phyloP scores from a whole-genome alignment of 2,797 vertebrate genomes.

The Anguilla pacifica region DNA sequence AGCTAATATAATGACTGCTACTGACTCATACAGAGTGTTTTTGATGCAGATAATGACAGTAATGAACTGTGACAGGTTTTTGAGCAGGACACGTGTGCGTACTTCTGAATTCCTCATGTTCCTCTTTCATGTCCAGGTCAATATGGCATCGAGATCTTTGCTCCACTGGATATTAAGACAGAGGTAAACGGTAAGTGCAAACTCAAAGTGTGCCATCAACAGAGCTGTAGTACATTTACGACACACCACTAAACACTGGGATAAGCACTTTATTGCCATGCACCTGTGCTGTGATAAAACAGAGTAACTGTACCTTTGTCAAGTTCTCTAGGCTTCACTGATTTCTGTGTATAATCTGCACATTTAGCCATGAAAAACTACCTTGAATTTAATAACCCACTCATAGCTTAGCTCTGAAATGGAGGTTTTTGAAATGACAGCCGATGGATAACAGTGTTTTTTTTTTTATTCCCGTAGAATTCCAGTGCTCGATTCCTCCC shows the following conservation, averaged over 20 bases:
- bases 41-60: background rate
- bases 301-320: background rate
- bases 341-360: no score
- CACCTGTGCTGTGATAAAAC: background rate
- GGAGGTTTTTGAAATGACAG: background rate
- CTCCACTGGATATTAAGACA: slow-evolving; percentile 79
- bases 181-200: slow-evolving; percentile 67
- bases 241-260: background rate
- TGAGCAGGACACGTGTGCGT: background rate
- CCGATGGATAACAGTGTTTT: background rate
- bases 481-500: slow-evolving; percentile 65
- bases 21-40: background rate
- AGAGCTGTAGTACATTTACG: background rate
- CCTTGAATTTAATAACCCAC: background rate
- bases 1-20: background rate
- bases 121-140: slow-evolving; percentile 64
- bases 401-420: background rate
- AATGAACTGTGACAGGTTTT: background rate
- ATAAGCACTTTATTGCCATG: background rate
- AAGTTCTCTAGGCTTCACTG: no score
- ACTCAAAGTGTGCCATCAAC: no score
- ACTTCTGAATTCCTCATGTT: background rate
- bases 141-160: slow-evolving; percentile 77
- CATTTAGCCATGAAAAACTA: background rate
- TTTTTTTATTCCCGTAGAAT: slow-evolving; percentile 53